Base-by-base conservation (phyloP, 1,140 invertebrate species). In the Dreissena polymorpha region DNA sequence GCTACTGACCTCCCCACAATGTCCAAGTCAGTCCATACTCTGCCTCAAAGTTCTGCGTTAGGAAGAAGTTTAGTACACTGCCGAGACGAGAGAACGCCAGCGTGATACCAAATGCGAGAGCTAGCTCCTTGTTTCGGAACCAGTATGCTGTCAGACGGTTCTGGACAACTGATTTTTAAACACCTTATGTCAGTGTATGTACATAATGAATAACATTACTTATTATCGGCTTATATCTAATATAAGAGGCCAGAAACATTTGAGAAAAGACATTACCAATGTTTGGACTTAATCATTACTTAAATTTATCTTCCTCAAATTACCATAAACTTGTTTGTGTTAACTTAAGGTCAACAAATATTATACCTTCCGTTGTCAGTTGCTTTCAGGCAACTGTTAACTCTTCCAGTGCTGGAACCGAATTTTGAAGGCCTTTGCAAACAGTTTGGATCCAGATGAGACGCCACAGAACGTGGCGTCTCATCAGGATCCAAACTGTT, bases 61-160 rank as follows among this genome's bases (percentile, higher is more conserved):
- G 68, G 51, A 94, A 91, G 80, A 94, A 94, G 87, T 94, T 94
- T 14, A 94, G 87, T 12, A 94, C 93, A 89, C 92, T 93, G 23
- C 93, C 93, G 53, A 93, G 89, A 57, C 93, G 78, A 16, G 93
- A 93, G 79, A 93, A 93, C 10, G 93, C 92, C 13, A 94, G 82
- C 10, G 92, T 93, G 25, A 92, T 90, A 63, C 93, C 93, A 90
- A 93, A 93, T 10, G 93, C 93, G 86, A 93, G 86, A n/a, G 93
- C 93, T 39, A 94, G 74, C 84, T 94, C 93, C 74, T 93, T 93
- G 74, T 93, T 91, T 78, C 83, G 85, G 81, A 94, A 94, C 93
- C 93, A 94, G 77, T 93, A 93, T 5, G 93, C 90, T 71, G 92
- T 92, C 21, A 94, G 90, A 69, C 92, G 84, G 80, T 93, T 93